Base-by-base conservation (phyloP, 2,888 invertebrate genomes). In the Dasypolia templi region DNA sequence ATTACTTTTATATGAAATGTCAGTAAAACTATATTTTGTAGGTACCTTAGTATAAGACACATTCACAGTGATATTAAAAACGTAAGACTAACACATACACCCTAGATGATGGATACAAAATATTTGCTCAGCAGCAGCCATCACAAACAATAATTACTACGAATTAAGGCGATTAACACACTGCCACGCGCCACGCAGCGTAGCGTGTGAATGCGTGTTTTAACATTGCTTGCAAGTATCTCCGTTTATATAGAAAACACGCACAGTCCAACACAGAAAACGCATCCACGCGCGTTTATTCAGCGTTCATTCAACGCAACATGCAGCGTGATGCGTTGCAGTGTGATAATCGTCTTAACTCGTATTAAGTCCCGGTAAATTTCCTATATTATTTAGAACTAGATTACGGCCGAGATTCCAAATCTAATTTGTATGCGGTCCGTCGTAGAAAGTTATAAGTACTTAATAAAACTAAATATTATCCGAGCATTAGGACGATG, bases 401-500 rank as follows among this genome's bases (percentile, higher is more conserved):
- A 64, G n/a, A 73, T 67, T 29, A 64, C 12, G 5, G 14, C 12
- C 26, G 19, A 64, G 39, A 59, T 51, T 58, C 51, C 56, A 62
- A 69, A 81, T 22, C 64, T 14, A 35, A 69, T 81, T 73, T n/a
- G 58, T 82, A 67, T 82, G 78, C 80, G 58, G 62, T 29, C 61
- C 56, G 35, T 22, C 51, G 49, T 32, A 44, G 51, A 58, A 26
- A 62, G 68, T 49, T 77, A 62, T n/a, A n/a, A n/a, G n/a, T n/a
- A 72, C 77, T 49, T 70, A 82, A 82, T 81, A 82, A 78, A 70
- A 82, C 68, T 72, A 66, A 80, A 82, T 82, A 82, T 71, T 71
- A 78, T 74, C 35, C 32, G 46, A 69, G 35, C 67, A 77, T 65
- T 78, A 74, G 63, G 65, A 14, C 53, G 59, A 46, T 22, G 58